These are phyloP conservation scores for Petrocephalus microphthalmus DNA, from an alignment of 2,113 vertebrate genomes.

Conservation along the genomic window DNA sequence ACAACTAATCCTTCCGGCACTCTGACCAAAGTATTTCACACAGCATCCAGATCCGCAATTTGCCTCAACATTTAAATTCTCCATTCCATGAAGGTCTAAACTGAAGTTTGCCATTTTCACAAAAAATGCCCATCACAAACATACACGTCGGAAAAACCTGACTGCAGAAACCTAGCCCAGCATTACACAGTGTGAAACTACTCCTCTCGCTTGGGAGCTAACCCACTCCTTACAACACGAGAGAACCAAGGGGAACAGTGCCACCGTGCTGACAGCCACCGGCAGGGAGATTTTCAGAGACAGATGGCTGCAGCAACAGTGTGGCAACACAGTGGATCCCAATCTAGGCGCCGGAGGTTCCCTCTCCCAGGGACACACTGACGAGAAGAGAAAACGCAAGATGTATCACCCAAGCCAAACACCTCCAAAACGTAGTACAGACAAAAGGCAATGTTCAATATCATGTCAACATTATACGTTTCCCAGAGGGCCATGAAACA, in stretches of 20 bases:
- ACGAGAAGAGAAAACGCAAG: not conserved
- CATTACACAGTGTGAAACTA: not conserved
- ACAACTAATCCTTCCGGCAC: not conserved
- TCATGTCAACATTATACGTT: not conserved
- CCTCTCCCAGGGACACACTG: not conserved
- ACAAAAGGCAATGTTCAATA: not conserved
- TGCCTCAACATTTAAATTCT: not conserved
- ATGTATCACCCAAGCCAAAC: not conserved
- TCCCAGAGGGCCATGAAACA: not conserved
- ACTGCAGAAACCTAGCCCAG: not conserved
- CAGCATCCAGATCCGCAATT: not conserved
- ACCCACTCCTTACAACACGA: not conserved
- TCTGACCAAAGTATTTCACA: not conserved
- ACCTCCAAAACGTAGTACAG: not conserved
- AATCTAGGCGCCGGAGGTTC: not conserved
- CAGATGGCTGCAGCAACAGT: constrained; percentile 16
- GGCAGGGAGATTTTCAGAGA: not conserved
- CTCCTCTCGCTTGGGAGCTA: not conserved
- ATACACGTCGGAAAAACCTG: not conserved
- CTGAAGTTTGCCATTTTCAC: not conserved
- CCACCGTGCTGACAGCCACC: not conserved
- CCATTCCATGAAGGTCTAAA: not conserved
- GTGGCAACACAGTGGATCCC: not conserved
- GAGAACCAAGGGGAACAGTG: not conserved
- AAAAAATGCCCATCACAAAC: not conserved